Evolutionary conservation across 2,113 vertebrate genomes (phyloP).

Genomic region (Oceanodroma tethys): DNA sequence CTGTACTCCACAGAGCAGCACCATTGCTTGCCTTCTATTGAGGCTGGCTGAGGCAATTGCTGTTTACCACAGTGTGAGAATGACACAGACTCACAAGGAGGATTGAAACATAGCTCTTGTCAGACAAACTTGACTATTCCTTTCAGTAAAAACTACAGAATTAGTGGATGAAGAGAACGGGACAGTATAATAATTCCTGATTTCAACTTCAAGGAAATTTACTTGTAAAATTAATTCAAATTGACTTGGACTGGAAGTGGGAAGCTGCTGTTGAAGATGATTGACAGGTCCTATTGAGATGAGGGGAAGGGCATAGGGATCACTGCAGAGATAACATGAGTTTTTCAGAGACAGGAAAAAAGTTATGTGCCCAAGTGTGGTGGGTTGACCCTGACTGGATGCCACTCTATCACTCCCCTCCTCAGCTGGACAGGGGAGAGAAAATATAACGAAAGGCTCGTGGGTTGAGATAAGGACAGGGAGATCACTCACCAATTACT

Average conservation of each 20-base stretch:
- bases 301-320: background rate
- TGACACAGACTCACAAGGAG: background rate
- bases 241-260: background rate
- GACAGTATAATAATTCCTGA: background rate
- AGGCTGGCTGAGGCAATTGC: background rate
- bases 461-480: background rate
- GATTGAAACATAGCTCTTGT: background rate
- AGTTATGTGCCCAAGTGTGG: background rate
- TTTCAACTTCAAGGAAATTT: background rate
- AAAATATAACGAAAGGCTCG: background rate
- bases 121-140: background rate
- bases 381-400: background rate
- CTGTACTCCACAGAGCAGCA: background rate
- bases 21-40: background rate
- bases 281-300: background rate
- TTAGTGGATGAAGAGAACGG: background rate
- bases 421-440: background rate
- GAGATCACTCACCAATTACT: background rate
- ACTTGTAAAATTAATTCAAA: constrained; percentile 14
- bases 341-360: background rate
- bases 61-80: background rate
- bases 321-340: background rate
- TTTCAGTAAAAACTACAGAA: background rate
- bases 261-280: background rate
- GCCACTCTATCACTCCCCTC: background rate